Evolutionary conservation across 2,888 invertebrate species (phyloP).

Genomic region (Microctonus brassicae): DNA sequence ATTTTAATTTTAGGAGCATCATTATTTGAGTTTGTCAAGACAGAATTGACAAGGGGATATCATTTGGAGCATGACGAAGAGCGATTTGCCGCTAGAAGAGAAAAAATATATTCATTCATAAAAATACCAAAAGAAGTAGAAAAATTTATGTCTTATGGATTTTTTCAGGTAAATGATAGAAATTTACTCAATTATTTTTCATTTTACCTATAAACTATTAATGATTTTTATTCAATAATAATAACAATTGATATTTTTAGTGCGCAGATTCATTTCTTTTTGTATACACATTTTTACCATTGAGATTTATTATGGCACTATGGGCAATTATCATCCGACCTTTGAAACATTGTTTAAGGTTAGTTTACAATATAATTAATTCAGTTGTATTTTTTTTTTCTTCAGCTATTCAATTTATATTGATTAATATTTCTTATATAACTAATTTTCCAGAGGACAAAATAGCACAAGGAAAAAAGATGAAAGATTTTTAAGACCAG

Average conservation of each 20-base stretch:
- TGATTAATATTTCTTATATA: background rate
- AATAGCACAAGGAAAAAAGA: conserved; percentile 59
- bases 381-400: background rate
- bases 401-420: too few relatives aligned
- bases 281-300: conserved; percentile 96
- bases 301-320: conserved; percentile 89
- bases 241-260: conserved; percentile 65
- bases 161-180: conserved; percentile 77
- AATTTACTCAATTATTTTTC: too few relatives aligned
- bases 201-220: too few relatives aligned
- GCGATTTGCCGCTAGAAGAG: conserved; percentile 91
- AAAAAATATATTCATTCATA: conserved; percentile 97
- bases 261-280: conserved; percentile 98
- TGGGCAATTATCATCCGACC: conserved; percentile 84
- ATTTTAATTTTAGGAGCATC: conserved; percentile 67
- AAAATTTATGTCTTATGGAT: conserved; percentile 93
- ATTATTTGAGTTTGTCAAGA: conserved; percentile 77
- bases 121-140: conserved; percentile 94
- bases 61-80: conserved; percentile 95
- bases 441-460: conserved; percentile 49
- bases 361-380: conserved; percentile 46
- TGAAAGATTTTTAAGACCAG: conserved; percentile 81
- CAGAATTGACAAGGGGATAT: conserved; percentile 93
- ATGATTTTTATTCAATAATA: conserved; percentile 9
- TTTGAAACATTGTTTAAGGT: conserved; percentile 82